Evolutionary conservation across 2,888 invertebrate genomes (phyloP).

Genomic region (Lepidonotus clava): DNA sequence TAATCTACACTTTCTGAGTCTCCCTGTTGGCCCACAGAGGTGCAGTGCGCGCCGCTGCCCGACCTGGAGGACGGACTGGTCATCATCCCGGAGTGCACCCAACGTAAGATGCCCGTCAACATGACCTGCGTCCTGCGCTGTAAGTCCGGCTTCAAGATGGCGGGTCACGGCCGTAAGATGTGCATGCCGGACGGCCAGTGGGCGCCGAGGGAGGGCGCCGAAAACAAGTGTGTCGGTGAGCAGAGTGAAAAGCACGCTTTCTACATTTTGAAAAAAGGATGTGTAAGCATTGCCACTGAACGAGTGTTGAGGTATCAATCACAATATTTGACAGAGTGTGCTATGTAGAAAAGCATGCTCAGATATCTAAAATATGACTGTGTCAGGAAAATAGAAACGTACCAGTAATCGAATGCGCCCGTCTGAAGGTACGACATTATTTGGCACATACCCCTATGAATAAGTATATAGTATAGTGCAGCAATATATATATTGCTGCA

Average conservation of each 20-base stretch:
- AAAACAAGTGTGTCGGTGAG: conserved; percentile 82
- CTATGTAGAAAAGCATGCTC: background rate
- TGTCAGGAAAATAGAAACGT: too few relatives aligned
- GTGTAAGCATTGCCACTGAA: background rate
- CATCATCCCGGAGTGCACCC: conserved; percentile 83
- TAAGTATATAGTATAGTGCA: too few relatives aligned
- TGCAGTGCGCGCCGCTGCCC: conserved; percentile 59
- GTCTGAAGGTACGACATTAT: too few relatives aligned
- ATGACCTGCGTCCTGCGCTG: conserved; percentile 84
- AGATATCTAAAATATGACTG: too few relatives aligned
- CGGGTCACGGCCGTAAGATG: conserved; percentile 82
- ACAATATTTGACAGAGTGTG: too few relatives aligned
- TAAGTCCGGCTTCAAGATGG: conserved; percentile 83
- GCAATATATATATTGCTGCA: too few relatives aligned
- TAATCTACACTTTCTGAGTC: background rate
- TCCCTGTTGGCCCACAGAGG: conserved; percentile 56
- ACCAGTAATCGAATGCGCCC: too few relatives aligned
- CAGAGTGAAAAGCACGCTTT: too few relatives aligned
- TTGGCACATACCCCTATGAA: too few relatives aligned
- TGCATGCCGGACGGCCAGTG: conserved; percentile 84
- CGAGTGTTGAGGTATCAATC: too few relatives aligned
- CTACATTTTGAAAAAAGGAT: background rate
- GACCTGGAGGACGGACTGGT: conserved; percentile 71
- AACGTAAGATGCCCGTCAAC: conserved; percentile 83
- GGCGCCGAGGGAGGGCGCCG: conserved; percentile 79